Percentiles rank a stretch among this genome's conserved stretches.
These are phyloP conservation scores for Craterocephalus amniculus DNA, from an alignment of 2,797 vertebrate species.

Conservation along the genomic window DNA sequence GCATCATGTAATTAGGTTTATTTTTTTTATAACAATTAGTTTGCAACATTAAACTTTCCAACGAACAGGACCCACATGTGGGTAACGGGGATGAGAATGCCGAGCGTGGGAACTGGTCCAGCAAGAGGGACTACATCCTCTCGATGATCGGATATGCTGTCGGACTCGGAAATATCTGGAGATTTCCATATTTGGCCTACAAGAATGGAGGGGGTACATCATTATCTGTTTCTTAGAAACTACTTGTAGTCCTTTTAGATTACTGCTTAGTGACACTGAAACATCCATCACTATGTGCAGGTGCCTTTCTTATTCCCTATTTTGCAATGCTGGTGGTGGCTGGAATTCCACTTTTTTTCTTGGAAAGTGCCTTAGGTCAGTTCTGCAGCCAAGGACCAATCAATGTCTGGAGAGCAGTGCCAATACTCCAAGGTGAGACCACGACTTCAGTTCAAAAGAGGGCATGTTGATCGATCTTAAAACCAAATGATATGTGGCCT, in stretches of 20 bases:
- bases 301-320: conserved; percentile 84
- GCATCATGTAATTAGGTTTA: neutral
- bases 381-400: conserved; percentile 86
- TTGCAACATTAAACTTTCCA: conserved; percentile 9
- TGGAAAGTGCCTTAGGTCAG: conserved; percentile 83
- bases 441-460: neutral
- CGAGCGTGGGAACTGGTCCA: conserved; percentile 92
- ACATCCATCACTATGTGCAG: conserved; percentile 48
- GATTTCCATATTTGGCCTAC: conserved; percentile 95
- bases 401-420: conserved; percentile 80
- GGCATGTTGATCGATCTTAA: neutral
- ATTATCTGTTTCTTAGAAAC: neutral
- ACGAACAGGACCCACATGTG: conserved; percentile 63
- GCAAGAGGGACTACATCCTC: conserved; percentile 91
- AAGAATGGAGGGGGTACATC: conserved; percentile 92
- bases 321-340: conserved; percentile 77
- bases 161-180: conserved; percentile 95
- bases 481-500: neutral
- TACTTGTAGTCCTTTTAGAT: neutral
- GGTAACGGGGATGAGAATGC: conserved; percentile 82
- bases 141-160: conserved; percentile 96
- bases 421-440: conserved; percentile 79
- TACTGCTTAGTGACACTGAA: neutral
- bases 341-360: conserved; percentile 82
- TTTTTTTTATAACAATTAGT: neutral